These are phyloP conservation scores for Cheirogaleus medius DNA, from an alignment of 2,113 vertebrate species.

Conservation along the genomic window DNA sequence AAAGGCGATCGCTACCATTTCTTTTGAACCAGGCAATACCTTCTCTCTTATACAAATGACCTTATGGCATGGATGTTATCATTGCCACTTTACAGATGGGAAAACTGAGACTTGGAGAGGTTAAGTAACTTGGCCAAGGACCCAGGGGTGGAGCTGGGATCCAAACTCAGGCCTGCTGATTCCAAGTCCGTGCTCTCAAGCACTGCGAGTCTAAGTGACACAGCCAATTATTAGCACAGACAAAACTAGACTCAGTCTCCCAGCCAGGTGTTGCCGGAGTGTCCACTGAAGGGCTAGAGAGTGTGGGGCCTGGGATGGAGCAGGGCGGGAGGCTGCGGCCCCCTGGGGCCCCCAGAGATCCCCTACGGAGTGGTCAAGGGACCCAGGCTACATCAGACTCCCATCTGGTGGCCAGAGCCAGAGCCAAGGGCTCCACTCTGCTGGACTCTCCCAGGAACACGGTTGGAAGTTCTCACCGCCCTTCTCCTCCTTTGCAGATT, in stretches of 20 bases:
- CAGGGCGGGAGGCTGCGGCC: not conserved
- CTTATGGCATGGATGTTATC: no score
- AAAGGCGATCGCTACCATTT: not conserved
- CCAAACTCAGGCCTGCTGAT: not conserved
- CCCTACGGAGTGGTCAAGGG: not conserved
- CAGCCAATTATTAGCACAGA: not conserved
- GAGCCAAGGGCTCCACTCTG: accelerated
- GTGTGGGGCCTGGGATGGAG: not conserved
- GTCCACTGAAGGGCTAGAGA: not conserved
- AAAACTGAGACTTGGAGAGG: not conserved
- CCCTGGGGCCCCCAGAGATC: accelerated
- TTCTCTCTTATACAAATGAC: not conserved
- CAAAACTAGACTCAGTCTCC: not conserved
- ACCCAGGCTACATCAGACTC: not conserved
- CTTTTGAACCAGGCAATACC: accelerated
- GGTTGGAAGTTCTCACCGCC: not conserved
- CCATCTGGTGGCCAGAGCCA: not conserved
- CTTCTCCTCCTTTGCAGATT: conserved; percentile 87
- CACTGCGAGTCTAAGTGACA: accelerated
- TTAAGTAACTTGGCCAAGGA: not conserved
- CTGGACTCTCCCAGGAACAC: not conserved
- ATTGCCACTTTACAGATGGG: not conserved
- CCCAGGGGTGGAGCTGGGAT: not conserved
- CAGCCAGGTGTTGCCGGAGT: not conserved
- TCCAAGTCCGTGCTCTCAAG: not conserved